Conservation (phyloP, 2,888 invertebrate genomes). For the Lasius fuliginosus region DNA sequence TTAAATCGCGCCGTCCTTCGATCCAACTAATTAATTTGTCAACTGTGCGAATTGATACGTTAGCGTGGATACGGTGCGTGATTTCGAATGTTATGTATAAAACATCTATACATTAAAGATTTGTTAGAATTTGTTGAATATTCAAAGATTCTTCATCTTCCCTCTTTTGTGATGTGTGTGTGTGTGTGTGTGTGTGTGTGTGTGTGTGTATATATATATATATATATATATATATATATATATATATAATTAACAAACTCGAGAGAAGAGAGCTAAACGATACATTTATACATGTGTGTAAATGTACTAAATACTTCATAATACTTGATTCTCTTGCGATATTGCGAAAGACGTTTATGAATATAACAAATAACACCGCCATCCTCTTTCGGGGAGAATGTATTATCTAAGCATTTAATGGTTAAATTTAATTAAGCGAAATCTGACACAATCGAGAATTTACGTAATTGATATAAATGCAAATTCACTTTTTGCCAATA, state of each 20-base stretch:
- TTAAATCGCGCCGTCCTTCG: constrained; percentile 14
- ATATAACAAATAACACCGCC: neutral
- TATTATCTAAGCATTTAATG: neutral
- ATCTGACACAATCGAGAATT: neutral
- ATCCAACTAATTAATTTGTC: constrained; percentile 26
- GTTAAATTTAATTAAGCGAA: neutral
- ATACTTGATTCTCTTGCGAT: neutral
- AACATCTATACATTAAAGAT: neutral
- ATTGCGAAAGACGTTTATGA: neutral
- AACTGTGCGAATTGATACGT: constrained; percentile 1
- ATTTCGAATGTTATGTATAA: neutral
- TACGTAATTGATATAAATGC: constrained; percentile 3
- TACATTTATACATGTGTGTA: neutral
- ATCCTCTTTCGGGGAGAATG: neutral
- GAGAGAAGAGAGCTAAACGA: neutral
- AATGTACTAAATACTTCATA: neutral
- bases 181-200: no score
- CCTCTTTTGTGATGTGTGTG: neutral
- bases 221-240: no score
- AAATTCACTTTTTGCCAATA: neutral
- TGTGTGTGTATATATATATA: no score
- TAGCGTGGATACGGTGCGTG: neutral
- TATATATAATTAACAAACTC: neutral
- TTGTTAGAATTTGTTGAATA: neutral
- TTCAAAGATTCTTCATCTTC: neutral